Evolutionary conservation across 2,888 invertebrate species (phyloP), one percentile per base, ranked within the genome.

Genomic region (Thysanoteuthis rhombus): DNA sequence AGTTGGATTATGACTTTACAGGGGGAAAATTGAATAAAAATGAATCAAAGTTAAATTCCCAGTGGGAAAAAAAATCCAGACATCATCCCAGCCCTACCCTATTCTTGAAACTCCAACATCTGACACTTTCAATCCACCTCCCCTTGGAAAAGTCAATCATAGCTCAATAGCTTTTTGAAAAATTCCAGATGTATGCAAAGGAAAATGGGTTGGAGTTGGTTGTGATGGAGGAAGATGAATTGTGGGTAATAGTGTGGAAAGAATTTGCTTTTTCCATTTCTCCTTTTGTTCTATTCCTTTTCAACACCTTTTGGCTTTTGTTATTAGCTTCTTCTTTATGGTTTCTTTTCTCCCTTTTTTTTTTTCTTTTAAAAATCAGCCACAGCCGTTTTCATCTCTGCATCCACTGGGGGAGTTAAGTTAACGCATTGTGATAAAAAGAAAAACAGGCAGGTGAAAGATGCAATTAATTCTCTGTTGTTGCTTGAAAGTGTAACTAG

Each of bases 101-200:
- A 36, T n/a, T 75, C n/a, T 75, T 75, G n/a, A 75, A n/a, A 12
- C 75, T 0, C n/a, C n/a, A 75, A n/a, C n/a, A 75, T 36, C 12
- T 1, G n/a, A n/a, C 16, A 75, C 25, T 75, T 75, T n/a, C 75
- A 75, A n/a, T n/a, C 12, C 75, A n/a, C 75, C n/a, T n/a, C 19
- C 8, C n/a, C n/a, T 8, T 75, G 8, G 16, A n/a, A 75, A 75
- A 75, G 75, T 75, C 75, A 75, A 75, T 75, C n/a, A 75, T 75
- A 36, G n/a, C n/a, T 75, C 75, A 75, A n/a, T 16, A 75, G 75
- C 75, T n/a, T 75, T 75, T 75, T 75, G 6, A n/a, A n/a, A 75
- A 75, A n/a, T 75, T 75, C n/a, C 75, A 75, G 75, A 75, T 75
- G 75, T 75, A 75, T 75, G 75, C n/a, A 75, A n/a, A 75, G n/a